Conservation (phyloP, 2,797 vertebrate species). For the Xenopus petersii region DNA sequence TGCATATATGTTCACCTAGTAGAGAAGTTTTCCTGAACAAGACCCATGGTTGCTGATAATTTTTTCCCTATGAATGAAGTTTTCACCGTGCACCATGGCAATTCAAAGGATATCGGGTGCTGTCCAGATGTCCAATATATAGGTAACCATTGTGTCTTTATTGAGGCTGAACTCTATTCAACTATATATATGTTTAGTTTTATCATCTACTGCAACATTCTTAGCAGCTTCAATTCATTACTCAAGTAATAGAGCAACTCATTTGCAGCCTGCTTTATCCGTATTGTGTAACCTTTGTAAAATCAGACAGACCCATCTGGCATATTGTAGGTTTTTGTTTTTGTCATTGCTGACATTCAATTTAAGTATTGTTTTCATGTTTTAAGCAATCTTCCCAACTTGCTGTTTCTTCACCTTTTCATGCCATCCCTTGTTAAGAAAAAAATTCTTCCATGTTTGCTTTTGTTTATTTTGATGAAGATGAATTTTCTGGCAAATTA, state of each 20-base stretch:
- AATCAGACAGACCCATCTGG: constrained; percentile 4
- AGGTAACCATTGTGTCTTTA: too few species aligned
- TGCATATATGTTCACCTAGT: too few species aligned
- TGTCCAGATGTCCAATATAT: too few species aligned
- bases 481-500: constrained; percentile 6
- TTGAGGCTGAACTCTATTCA: too few species aligned
- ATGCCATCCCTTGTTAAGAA: background rate
- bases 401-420: constrained; percentile 3
- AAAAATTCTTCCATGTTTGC: background rate
- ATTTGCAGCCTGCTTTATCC: background rate
- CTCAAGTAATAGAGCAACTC: background rate
- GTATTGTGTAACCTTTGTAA: background rate
- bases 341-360: background rate
- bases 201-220: background rate
- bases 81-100: too few species aligned
- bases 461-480: constrained; percentile 3
- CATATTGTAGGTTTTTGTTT: background rate
- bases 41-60: too few species aligned
- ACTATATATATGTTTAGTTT: background rate
- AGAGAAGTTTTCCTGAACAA: too few species aligned
- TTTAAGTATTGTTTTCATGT: background rate
- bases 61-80: too few species aligned
- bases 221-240: background rate
- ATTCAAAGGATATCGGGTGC: too few species aligned
- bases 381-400: background rate